phyloP scores from a whole-genome alignment of 2,113 vertebrate species.

The Pagrus major region DNA sequence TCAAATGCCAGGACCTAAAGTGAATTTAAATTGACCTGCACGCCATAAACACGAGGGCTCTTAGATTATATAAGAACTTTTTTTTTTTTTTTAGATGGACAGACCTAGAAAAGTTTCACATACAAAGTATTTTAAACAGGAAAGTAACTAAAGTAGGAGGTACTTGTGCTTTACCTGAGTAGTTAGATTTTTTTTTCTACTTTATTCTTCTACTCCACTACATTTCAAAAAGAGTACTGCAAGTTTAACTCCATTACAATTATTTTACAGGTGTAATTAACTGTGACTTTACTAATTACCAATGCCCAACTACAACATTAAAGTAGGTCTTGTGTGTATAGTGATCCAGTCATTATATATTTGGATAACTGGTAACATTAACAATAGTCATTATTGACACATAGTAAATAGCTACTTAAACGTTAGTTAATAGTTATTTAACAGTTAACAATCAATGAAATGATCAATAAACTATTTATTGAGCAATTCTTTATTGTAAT shows the following conservation, averaged over 20 bases:
- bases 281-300: too few species aligned
- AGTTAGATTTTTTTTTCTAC: neutral
- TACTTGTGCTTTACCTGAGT: neutral
- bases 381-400: too few species aligned
- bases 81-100: neutral
- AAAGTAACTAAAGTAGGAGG: neutral
- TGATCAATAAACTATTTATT: too few species aligned
- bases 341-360: too few species aligned
- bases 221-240: neutral
- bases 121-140: neutral
- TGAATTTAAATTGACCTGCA: slow-evolving; percentile 33
- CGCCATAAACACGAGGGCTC: slow-evolving; percentile 19
- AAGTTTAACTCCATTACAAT: too few species aligned
- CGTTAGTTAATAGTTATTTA: too few species aligned
- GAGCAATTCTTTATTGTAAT: too few species aligned
- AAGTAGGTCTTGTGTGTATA: neutral
- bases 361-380: too few species aligned
- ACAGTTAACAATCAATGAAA: too few species aligned
- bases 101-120: neutral
- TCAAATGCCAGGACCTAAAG: slow-evolving; percentile 44
- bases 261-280: too few species aligned
- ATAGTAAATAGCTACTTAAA: too few species aligned
- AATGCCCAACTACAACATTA: too few species aligned
- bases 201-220: neutral
- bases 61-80: slow-evolving; percentile 7